Evolutionary conservation across 2,113 vertebrate genomes (phyloP), one percentile per base, ranked within the genome.

Genomic region (Nyctibius bracteatus): DNA sequence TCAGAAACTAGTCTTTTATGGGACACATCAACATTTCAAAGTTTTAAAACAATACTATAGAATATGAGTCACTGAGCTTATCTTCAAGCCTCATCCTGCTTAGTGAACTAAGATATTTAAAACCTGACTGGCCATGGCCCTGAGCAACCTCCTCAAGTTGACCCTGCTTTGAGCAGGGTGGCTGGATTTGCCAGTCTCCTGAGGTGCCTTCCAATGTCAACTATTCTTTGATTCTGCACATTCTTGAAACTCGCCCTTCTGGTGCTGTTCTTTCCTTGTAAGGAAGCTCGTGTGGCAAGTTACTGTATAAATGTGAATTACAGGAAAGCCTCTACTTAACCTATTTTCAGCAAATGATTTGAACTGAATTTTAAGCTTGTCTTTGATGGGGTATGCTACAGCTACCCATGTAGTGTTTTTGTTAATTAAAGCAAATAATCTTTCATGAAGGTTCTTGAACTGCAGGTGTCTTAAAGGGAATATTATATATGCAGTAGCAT

Each of bases 351-450:
- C 20, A 74, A 77, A 78, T 67, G 2, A 74, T 30, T 88, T 73
- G 28, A 88, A 81, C 33, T 67, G 75, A 83, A 65, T 92, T 74
- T 73, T 77, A 88, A 65, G 31, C 27, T 68, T 88, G 28, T 81
- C n/a, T 90, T 92, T 55, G 65, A 90, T 39, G 55, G 70, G 55
- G 70, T 61, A 35, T 37, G 46, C 17, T 86, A 16, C 59, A 43
- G 67, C 28, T 71, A 52, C 14, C 6, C 49, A 12, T 22, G 52
- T 43, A 30, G 35, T 63, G 46, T 2, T 77, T 88, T 74, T 78
- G 3, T 67, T 94, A 93, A 96, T 86, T 94, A 81, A 89, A 94
- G 47, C 35, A 90, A 82, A 88, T 75, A 72, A 46, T 88, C 49
- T 90, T 87, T 70, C 59, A 33, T 70, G 31, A 84, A 83, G 65